Base-by-base conservation (phyloP, 92 coral and sea anemone species). In the Paragorgia papillata region DNA sequence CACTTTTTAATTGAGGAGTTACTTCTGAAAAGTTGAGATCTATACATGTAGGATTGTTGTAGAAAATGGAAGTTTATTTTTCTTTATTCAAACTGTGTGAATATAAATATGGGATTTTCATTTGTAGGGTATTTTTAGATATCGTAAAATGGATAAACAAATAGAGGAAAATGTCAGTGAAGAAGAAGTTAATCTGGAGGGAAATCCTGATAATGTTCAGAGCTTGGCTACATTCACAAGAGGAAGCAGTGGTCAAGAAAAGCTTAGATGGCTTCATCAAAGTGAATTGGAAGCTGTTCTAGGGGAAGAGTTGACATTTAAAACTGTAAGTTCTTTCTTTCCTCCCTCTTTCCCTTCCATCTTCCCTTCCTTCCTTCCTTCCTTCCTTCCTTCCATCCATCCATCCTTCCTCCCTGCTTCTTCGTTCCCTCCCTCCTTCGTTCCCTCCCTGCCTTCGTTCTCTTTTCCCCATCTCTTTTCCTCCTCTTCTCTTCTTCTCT, bases 251-350 rank as follows among this genome's bases (percentile, higher is more conserved):
- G 53, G 53, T 2, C 53, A 7, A 15, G 53, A 2, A 65, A 71
- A 54, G 24, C n/a, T 89, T 85, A 78, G 96, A 44, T 93, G 97
- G 97, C 74, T 90, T 17, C 81, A 88, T 21, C 85, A 88, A 80
- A 79, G 40, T 27, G 97, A 93, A 66, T 75, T 93, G 20, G 93
- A 93, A 41, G 82, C 75, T 41, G 71, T 76, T 34, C 79, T 93
- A 3, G 83, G 83, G 27, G 93, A 90, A 73, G 64, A 68, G 14
- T 41, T 93, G 44, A 67, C 84, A 19, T 85, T 70, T 58, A 86
- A 81, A 82, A 89, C 90, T 87, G 97, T 92, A 70, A n/a, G 84
- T 20, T 25, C n/a, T 46, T 46, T 15, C 53, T 15, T 46, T n/a
- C n/a, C 15, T 46, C 9, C 14, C 15, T 46, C n/a, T n/a, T 6